These are phyloP conservation scores for Anguilla pacifica DNA, from an alignment of 2,797 vertebrate species.

Conservation along the genomic window DNA sequence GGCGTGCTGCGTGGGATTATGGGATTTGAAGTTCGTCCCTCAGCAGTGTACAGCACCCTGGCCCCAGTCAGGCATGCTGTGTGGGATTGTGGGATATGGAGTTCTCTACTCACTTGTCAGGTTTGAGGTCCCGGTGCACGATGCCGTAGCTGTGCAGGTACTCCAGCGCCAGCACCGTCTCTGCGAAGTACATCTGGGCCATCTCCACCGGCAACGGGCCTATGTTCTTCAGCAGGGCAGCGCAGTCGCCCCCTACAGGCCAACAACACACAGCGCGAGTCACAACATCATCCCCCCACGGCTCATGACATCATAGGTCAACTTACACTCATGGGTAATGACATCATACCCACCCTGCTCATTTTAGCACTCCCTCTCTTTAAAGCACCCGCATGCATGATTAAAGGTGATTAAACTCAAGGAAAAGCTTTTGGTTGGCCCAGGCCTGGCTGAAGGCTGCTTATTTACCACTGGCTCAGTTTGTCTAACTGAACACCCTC, in stretches of 20 bases:
- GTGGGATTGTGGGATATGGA: not conserved
- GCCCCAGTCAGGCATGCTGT: no score
- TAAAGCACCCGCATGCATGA: not conserved
- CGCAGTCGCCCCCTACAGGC: constrained; percentile 88
- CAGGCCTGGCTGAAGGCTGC: not conserved
- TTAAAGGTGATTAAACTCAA: not conserved
- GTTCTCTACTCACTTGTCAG: constrained; percentile 86
- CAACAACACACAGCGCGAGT: not conserved
- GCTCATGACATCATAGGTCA: not conserved
- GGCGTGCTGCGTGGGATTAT: not conserved
- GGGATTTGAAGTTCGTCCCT: not conserved
- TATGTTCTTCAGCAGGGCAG: constrained; percentile 95
- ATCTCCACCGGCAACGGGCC: constrained; percentile 94
- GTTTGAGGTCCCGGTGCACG: constrained; percentile 95
- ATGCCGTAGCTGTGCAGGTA: constrained; percentile 98
- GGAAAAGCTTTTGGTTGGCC: not conserved
- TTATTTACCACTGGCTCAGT: not conserved
- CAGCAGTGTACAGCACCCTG: no score
- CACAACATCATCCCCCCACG: not conserved
- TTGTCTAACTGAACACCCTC: not conserved
- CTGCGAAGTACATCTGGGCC: constrained; percentile 94
- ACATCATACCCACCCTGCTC: not conserved
- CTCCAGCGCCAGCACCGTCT: constrained; percentile 92
- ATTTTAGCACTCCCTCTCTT: not conserved
- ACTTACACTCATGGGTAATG: not conserved